Evolutionary conservation across 2,797 vertebrate species (phyloP).

Genomic region (Cheirogaleus major): DNA sequence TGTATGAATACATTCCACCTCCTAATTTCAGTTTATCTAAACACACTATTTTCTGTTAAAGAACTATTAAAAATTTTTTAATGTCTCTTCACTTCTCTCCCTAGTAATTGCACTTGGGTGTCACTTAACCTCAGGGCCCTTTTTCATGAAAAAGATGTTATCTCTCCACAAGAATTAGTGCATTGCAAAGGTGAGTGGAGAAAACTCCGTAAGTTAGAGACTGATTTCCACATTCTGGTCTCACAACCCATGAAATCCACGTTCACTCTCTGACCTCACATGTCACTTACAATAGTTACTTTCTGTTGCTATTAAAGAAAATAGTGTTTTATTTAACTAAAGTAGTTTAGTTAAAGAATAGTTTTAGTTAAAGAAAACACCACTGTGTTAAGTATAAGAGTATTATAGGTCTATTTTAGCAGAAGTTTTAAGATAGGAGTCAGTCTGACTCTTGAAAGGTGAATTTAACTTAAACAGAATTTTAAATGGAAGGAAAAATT

Average conservation of each 20-base stretch:
- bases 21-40: background rate
- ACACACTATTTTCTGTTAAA: background rate
- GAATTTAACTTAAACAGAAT: background rate
- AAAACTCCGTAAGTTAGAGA: background rate
- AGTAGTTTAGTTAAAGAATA: background rate
- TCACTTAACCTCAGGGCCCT: background rate
- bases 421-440: background rate
- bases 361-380: background rate
- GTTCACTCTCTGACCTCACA: background rate
- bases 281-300: background rate
- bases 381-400: background rate
- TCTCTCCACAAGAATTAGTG: background rate
- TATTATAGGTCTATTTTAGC: background rate
- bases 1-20: background rate
- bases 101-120: background rate
- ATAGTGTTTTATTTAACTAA: background rate
- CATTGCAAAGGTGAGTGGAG: background rate
- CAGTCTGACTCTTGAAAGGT: background rate
- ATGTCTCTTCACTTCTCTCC: background rate
- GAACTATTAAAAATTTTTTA: background rate
- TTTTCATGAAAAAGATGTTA: background rate
- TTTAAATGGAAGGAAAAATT: constrained; percentile 8
- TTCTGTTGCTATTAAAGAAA: constrained; percentile 4
- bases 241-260: background rate
- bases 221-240: background rate